These are phyloP conservation scores for Empidonax traillii DNA, from an alignment of 2,113 vertebrate genomes.

Conservation along the genomic window DNA sequence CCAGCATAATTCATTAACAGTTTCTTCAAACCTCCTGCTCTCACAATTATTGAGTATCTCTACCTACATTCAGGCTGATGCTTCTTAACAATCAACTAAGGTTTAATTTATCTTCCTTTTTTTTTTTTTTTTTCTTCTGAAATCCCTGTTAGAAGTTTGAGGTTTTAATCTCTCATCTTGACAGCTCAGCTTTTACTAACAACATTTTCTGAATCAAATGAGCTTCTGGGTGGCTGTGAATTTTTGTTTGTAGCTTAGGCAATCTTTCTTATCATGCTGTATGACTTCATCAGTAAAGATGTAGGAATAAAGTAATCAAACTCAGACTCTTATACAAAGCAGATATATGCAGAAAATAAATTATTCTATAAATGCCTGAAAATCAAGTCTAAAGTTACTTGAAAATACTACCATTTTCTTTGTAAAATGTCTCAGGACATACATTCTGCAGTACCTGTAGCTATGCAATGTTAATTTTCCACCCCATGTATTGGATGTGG, in stretches of 20 bases:
- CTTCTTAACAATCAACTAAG: background rate
- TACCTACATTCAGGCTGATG: background rate
- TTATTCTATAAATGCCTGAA: background rate
- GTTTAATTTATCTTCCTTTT: background rate
- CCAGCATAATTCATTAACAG: background rate
- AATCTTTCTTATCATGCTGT: background rate
- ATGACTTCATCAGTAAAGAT: background rate
- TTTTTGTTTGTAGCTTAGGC: background rate
- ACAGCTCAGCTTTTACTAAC: background rate
- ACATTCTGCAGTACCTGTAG: background rate
- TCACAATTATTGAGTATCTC: background rate
- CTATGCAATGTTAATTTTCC: background rate
- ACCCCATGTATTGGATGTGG: background rate
- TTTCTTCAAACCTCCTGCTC: background rate
- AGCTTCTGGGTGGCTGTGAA: rapidly evolving
- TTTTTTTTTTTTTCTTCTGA: background rate
- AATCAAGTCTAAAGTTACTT: background rate
- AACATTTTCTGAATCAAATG: background rate
- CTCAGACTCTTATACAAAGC: background rate
- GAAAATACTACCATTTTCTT: background rate
- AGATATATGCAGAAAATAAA: background rate
- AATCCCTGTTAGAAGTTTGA: background rate
- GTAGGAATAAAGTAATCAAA: background rate
- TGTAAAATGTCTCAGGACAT: background rate
- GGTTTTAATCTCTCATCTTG: background rate